Percentiles rank a stretch among this genome's conserved stretches.
Conservation (phyloP, 37 sponge, comb jelly and placozoan genomes). For the Lycopodina hypogea region DNA sequence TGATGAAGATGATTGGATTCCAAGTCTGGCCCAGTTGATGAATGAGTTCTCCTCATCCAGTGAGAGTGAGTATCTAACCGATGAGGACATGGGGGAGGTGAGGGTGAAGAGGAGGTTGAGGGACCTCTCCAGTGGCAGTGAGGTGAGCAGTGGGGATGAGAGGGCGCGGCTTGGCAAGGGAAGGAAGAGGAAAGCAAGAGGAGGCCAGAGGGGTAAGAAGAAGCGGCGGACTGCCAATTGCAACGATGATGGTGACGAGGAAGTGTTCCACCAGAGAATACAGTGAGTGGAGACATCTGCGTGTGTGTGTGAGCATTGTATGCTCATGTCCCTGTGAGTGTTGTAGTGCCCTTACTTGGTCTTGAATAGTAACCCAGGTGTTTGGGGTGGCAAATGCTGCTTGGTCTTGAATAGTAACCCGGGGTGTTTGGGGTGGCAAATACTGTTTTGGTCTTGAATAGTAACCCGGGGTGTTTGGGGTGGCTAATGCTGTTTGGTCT, state of each 20-base stretch:
- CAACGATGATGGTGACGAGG: constrained; percentile 58
- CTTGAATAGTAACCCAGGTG: too few species aligned
- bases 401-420: too few species aligned
- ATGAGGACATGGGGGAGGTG: constrained; percentile 36
- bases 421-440: too few species aligned
- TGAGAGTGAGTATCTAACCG: constrained; percentile 45
- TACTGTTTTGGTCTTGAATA: too few species aligned
- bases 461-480: too few species aligned
- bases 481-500: too few species aligned
- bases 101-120: constrained; percentile 23
- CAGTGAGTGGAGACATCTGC: constrained; percentile 32
- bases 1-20: constrained; percentile 12
- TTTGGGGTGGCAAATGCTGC: too few species aligned
- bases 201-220: constrained; percentile 10
- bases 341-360: too few species aligned
- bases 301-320: too few species aligned
- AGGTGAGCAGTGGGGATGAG: constrained; percentile 17
- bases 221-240: neutral
- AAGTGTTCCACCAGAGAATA: constrained; percentile 40
- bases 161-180: neutral
- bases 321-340: too few species aligned
- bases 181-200: constrained; percentile 7
- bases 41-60: neutral
- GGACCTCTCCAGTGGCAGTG: constrained; percentile 46
- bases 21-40: neutral